phyloP scores from a whole-genome alignment of 2,888 invertebrate genomes.

The Lypha dubia region DNA sequence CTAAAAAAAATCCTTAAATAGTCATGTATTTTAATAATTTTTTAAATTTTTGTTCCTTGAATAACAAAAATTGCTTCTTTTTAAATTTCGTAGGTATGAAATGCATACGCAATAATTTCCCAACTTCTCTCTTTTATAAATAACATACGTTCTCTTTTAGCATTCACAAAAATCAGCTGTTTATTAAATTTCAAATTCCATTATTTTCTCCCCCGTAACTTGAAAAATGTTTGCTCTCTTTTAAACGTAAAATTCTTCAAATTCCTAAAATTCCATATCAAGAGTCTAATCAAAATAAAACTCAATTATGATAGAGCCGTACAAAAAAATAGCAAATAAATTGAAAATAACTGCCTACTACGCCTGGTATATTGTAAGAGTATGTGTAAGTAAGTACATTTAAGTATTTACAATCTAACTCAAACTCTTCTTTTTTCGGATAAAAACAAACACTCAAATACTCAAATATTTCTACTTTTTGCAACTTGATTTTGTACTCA shows the following conservation, averaged over 20 bases:
- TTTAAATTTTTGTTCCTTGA: neutral
- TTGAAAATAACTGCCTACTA: constrained; percentile 34
- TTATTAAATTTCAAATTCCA: constrained; percentile 56
- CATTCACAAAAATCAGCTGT: constrained; percentile 50
- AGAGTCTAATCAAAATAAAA: constrained; percentile 61
- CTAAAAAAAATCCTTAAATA: too few relatives aligned
- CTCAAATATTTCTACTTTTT: constrained; percentile 38
- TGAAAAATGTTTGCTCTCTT: constrained; percentile 51
- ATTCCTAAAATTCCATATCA: constrained; percentile 70
- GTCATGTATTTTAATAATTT: too few relatives aligned
- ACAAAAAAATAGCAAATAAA: neutral
- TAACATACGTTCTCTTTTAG: neutral
- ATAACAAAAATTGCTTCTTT: neutral
- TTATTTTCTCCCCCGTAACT: neutral
- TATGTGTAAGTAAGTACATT: constrained; percentile 14
- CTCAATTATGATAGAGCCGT: constrained; percentile 60
- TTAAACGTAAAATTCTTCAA: constrained; percentile 68
- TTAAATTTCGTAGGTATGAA: neutral
- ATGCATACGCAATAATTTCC: constrained; percentile 12
- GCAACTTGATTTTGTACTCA: constrained; percentile 38
- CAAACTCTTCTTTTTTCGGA: constrained; percentile 34
- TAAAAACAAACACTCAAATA: constrained; percentile 56
- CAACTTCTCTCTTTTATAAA: neutral
- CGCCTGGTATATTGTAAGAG: neutral
- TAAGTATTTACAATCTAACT: constrained; percentile 8